Evolutionary conservation across 2,888 invertebrate species (phyloP).

Genomic region (Elysia crispata): DNA sequence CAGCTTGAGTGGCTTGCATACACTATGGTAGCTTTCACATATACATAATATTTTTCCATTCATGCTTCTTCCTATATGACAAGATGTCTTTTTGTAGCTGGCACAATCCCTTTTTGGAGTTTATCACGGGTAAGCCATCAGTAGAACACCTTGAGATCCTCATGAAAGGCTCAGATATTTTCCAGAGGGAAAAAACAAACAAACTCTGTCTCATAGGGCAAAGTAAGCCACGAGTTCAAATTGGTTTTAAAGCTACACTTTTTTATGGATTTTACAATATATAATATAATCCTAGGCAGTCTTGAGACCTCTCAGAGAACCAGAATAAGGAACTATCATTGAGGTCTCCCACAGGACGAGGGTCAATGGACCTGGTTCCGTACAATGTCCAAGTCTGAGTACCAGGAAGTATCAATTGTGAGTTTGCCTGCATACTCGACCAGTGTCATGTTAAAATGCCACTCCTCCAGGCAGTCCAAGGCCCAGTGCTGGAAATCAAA

Average conservation of each 20-base stretch:
- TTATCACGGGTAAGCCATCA: too few relatives aligned
- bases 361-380: conserved; percentile 39
- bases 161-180: too few relatives aligned
- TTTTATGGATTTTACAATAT: background rate
- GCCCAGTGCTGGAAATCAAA: conserved; percentile 60
- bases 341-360: background rate
- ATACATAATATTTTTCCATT: too few relatives aligned
- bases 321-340: background rate
- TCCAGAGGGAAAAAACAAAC: too few relatives aligned
- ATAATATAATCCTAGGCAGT: background rate
- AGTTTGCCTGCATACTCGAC: conserved; percentile 47
- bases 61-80: too few relatives aligned
- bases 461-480: conserved; percentile 67
- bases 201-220: background rate
- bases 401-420: conserved; percentile 46
- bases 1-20: too few relatives aligned
- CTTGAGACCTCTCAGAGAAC: too few relatives aligned
- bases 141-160: too few relatives aligned
- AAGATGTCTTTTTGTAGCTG: too few relatives aligned
- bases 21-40: too few relatives aligned
- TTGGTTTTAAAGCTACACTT: background rate
- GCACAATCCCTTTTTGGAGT: too few relatives aligned
- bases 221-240: background rate
- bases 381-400: conserved; percentile 46
- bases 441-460: conserved; percentile 55